Percentiles rank a stretch among this genome's conserved stretches.
phyloP scores from a whole-genome alignment of 2,888 invertebrate genomes.

The Synergus gifuensis region DNA sequence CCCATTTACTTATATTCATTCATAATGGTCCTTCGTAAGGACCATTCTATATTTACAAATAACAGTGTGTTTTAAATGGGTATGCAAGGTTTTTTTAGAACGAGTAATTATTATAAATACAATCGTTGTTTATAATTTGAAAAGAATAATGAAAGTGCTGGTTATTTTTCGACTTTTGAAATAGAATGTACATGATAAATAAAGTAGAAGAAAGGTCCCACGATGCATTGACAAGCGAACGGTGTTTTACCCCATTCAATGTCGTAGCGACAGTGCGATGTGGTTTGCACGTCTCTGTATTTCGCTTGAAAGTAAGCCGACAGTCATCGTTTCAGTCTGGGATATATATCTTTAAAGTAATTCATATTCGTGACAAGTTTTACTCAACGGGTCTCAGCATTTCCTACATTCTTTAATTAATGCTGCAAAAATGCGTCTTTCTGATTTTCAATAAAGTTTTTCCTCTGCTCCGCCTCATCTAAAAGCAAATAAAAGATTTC shows the following conservation, averaged over 20 bases:
- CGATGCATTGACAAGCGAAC: conserved; percentile 38
- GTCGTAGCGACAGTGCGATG: conserved; percentile 25
- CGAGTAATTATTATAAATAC: too few relatives aligned
- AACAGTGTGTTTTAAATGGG: too few relatives aligned
- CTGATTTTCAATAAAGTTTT: too few relatives aligned
- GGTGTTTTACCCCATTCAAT: conserved; percentile 37
- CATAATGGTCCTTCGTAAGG: too few relatives aligned
- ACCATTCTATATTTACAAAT: too few relatives aligned
- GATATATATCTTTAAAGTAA: conserved; percentile 17
- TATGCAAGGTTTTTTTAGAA: too few relatives aligned
- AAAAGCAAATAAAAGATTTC: too few relatives aligned
- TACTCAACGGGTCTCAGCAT: neutral
- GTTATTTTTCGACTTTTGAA: neutral
- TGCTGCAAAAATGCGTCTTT: neutral
- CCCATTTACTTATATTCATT: too few relatives aligned
- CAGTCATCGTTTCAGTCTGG: conserved; percentile 29
- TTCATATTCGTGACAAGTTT: conserved; percentile 34
- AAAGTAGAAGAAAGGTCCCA: conserved; percentile 30
- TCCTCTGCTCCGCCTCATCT: too few relatives aligned
- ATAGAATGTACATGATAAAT: conserved; percentile 14
- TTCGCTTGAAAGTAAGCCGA: conserved; percentile 37
- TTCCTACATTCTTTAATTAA: neutral
- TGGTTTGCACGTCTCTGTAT: conserved; percentile 39
- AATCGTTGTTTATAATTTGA: neutral
- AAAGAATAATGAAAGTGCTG: neutral